Evolutionary conservation across 1,140 invertebrate species (phyloP).

Genomic region (Holcopasites calliopsidis): DNA sequence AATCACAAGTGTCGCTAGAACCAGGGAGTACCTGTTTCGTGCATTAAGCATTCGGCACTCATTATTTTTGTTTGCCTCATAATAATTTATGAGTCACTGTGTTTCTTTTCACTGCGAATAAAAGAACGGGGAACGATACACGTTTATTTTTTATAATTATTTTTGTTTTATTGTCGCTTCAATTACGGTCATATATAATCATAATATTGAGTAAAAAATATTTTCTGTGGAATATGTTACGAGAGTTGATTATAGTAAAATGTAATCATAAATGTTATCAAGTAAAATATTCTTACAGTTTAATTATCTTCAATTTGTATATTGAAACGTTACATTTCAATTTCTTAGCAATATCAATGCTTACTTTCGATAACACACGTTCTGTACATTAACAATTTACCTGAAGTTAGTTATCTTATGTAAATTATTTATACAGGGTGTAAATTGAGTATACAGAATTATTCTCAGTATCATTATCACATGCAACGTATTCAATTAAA

Average conservation of each 20-base stretch:
- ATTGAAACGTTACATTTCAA: constrained; percentile 41
- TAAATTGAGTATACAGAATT: constrained; percentile 32
- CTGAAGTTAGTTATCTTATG: constrained; percentile 31
- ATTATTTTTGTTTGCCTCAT: neutral
- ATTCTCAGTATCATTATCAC: neutral
- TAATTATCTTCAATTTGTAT: constrained; percentile 46
- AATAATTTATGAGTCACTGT: no score
- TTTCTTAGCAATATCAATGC: constrained; percentile 30
- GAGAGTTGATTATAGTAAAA: constrained; percentile 40
- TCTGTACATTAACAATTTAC: constrained; percentile 55
- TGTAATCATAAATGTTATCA: constrained; percentile 45
- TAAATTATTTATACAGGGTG: constrained; percentile 53
- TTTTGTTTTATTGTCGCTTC: neutral
- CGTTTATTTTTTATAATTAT: neutral
- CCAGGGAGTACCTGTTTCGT: constrained; percentile 4
- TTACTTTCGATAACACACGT: constrained; percentile 28
- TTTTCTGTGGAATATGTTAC: constrained; percentile 44
- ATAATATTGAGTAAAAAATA: constrained; percentile 50
- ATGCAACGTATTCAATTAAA: constrained; percentile 21
- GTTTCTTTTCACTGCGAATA: neutral
- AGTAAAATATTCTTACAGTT: constrained; percentile 44
- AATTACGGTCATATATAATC: constrained; percentile 5
- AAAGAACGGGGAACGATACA: neutral
- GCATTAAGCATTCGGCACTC: no score
- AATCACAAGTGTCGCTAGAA: constrained; percentile 16